Base-by-base conservation (phyloP, 2,888 invertebrate genomes). In the Ectemnius continuus region DNA sequence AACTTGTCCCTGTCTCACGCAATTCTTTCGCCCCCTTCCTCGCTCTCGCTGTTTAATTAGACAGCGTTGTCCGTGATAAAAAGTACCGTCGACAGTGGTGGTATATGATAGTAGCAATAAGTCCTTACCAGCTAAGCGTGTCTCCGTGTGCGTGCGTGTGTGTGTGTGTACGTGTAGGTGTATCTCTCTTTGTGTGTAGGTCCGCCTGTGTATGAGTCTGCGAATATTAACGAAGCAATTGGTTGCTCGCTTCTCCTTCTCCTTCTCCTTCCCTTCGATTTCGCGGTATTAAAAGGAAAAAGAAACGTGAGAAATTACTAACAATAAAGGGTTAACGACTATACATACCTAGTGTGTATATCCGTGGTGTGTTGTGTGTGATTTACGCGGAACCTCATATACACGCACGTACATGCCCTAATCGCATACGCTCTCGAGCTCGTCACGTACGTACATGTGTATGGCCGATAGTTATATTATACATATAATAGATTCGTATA, bases 261-360 rank as follows among this genome's bases (percentile, higher is more conserved):
- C 23, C 23, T 23, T 23, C 23, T n/a, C 23, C 23, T 23, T 23
- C 23, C 23, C 23, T 23, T 23, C 23, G 23, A 23, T 23, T 67
- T 56, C 64, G 78, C 73, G 72, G 76, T 83, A 81, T 76, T 84
- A 81, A 78, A 84, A 84, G 82, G 82, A 84, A 82, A 84, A 82
- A 80, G 74, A 76, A 77, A 73, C 63, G 56, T 70, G 76, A 76
- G 77, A 78, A 73, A 60, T 74, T 76, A 74, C 76, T 81, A 79
- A 78, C 58, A 64, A 77, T 81, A 75, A 69, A 60, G 23, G 23
- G 61, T 72, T 78, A 74, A 80, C 68, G 67, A 64, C 75, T 73
- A 76, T 67, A 61, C 59, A 65, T 73, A 75, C 56, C 23, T 20
- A 69, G 57, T 14, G 46, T 70, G 48, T 56, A 36, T 61, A 61